These are phyloP conservation scores for Nomada goodeniana DNA, from an alignment of 2,888 invertebrate genomes.

Conservation along the genomic window DNA sequence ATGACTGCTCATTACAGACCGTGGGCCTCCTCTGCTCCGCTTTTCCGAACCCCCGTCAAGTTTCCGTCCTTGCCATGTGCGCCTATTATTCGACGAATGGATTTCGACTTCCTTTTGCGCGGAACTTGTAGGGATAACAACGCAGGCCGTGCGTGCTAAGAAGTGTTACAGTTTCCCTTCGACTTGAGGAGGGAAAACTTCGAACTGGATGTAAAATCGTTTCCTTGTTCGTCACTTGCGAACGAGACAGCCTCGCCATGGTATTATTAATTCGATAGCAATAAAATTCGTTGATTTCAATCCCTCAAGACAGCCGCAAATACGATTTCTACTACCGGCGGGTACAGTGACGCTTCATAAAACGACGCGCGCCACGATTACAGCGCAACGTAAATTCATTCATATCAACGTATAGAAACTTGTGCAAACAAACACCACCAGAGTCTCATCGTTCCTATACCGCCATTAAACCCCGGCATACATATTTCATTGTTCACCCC, in stretches of 20 bases:
- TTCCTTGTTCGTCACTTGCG: neutral
- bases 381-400: too few relatives aligned
- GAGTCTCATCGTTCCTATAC: constrained; percentile 1
- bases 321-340: too few relatives aligned
- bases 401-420: too few relatives aligned
- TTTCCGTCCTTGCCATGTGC: neutral
- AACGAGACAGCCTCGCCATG: neutral
- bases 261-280: too few relatives aligned
- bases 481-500: neutral
- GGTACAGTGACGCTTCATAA: too few relatives aligned
- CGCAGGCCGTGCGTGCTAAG: neutral
- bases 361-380: too few relatives aligned
- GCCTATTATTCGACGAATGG: constrained; percentile 12
- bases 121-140: constrained; percentile 12
- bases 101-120: constrained; percentile 48
- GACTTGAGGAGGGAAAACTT: neutral
- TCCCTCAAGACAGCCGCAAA: too few relatives aligned
- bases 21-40: constrained; percentile 3
- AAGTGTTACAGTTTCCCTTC: constrained; percentile 25
- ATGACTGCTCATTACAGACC: constrained; percentile 50
- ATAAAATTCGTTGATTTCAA: too few relatives aligned
- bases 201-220: neutral
- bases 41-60: constrained; percentile 7
- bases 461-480: neutral
- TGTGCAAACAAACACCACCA: too few relatives aligned